Evolutionary conservation across 1,140 invertebrate species (phyloP).

Genomic region (Akabosia matsudoensis): DNA sequence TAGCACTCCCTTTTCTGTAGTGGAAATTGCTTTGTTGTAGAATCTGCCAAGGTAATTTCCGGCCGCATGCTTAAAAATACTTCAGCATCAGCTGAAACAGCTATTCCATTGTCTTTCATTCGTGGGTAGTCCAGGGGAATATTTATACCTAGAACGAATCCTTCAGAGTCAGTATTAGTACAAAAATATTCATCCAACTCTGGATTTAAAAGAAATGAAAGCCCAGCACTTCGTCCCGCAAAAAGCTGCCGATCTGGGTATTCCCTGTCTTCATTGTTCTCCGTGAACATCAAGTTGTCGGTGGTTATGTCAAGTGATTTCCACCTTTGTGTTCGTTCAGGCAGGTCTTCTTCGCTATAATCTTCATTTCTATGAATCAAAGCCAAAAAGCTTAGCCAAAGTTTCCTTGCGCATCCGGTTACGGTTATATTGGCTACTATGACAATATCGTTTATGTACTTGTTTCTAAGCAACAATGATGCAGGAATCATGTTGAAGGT

Average conservation of each 20-base stretch:
- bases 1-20: background rate
- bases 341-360: background rate
- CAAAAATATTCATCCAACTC: conserved; percentile 35
- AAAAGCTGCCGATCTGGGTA: background rate
- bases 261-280: background rate
- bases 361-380: background rate
- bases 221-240: background rate
- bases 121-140: background rate
- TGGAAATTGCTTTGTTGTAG: background rate
- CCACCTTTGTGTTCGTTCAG: background rate
- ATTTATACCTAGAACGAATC: background rate
- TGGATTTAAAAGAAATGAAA: conserved; percentile 49
- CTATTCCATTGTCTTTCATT: conserved; percentile 36
- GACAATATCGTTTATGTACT: background rate
- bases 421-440: background rate
- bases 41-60: conserved; percentile 40
- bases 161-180: background rate
- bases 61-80: conserved; percentile 34
- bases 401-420: background rate
- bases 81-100: conserved; percentile 33
- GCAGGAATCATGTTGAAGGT: conserved; percentile 64
- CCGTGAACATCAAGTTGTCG: background rate
- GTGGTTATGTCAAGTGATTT: background rate
- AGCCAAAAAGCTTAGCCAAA: background rate
- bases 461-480: conserved; percentile 27